A percentile compares a stretch with the other conserved stretches of the same genome.
Evolutionary conservation across 2,797 vertebrate species (phyloP).

Genomic region (Todus mexicanus): DNA sequence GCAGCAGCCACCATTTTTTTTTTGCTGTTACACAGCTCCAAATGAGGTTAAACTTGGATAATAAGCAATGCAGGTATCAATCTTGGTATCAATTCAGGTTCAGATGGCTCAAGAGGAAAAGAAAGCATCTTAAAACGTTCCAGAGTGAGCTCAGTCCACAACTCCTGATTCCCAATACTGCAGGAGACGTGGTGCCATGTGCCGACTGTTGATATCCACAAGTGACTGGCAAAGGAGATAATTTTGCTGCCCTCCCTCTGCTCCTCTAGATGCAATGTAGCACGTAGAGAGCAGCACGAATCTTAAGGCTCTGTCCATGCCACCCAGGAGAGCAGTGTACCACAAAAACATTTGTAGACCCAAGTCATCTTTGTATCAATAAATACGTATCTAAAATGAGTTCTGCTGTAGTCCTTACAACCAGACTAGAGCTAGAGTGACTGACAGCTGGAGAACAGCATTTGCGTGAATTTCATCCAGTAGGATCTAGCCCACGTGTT

Average conservation of each 20-base stretch:
- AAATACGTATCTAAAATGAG: background rate
- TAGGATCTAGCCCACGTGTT: background rate
- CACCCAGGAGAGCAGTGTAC: background rate
- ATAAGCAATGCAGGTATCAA: background rate
- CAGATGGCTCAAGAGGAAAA: background rate
- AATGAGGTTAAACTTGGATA: rapidly evolving
- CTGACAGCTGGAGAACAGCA: background rate
- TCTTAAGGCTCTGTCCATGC: background rate
- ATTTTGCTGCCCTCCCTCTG: background rate
- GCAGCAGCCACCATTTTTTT: background rate
- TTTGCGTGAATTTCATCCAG: background rate
- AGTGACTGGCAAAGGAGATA: background rate
- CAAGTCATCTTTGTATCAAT: background rate
- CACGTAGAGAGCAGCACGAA: background rate
- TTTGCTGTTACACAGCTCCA: background rate
- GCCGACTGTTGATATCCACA: rapidly evolving
- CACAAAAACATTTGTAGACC: background rate
- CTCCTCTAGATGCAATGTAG: background rate
- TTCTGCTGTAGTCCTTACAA: background rate
- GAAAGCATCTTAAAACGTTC: background rate
- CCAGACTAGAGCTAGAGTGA: background rate
- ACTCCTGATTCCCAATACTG: background rate
- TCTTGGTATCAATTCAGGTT: background rate
- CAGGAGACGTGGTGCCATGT: background rate
- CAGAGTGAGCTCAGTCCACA: background rate